Percentiles rank a stretch among this genome's conserved stretches.
These are phyloP conservation scores for Callosobruchus maculatus DNA, from an alignment of 2,888 invertebrate species.

Conservation along the genomic window DNA sequence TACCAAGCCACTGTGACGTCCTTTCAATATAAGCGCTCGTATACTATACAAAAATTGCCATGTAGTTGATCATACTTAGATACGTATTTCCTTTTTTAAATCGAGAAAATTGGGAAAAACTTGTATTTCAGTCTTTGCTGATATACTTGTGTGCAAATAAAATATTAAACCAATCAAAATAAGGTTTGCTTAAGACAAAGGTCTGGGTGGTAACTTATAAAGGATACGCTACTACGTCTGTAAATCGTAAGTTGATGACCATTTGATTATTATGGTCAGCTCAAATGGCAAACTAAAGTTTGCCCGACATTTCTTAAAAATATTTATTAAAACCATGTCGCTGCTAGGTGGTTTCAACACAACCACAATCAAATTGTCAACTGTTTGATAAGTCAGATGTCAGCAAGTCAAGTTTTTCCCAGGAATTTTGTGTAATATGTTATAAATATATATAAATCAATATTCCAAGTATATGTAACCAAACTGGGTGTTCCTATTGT, in stretches of 20 bases:
- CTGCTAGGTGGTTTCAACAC: too few species aligned
- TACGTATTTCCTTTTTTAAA: not conserved
- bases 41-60: not conserved
- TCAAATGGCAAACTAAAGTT: too few species aligned
- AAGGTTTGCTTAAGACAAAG: too few species aligned
- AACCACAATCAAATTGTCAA: too few species aligned
- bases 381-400: not conserved
- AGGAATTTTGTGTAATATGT: not conserved
- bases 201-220: too few species aligned
- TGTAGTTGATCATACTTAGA: not conserved
- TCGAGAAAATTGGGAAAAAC: not conserved
- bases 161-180: too few species aligned
- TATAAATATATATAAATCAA: not conserved
- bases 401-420: not conserved
- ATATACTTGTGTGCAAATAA: too few species aligned
- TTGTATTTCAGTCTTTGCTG: not conserved
- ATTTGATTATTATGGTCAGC: too few species aligned
- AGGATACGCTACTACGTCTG: too few species aligned
- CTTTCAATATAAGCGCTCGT: not conserved
- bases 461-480: not conserved
- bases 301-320: too few species aligned
- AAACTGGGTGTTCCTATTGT: not conserved
- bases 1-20: not conserved
- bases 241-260: too few species aligned
- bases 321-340: too few species aligned